These are phyloP conservation scores for Rhagium mordax DNA, from an alignment of 2,888 invertebrate genomes.

Conservation along the genomic window DNA sequence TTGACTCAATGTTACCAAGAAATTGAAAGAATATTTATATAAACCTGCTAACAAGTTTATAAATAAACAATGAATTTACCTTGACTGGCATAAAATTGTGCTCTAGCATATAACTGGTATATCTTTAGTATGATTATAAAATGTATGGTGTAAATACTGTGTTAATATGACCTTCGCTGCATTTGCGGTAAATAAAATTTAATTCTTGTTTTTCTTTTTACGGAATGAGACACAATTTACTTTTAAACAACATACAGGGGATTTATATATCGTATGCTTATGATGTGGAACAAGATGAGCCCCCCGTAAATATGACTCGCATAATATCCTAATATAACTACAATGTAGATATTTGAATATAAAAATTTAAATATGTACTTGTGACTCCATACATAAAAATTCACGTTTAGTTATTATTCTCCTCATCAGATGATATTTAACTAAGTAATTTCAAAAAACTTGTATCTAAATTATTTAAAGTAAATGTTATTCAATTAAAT, in stretches of 20 bases:
- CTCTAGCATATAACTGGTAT: background rate
- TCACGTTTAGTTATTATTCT: no score
- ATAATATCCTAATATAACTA: no score
- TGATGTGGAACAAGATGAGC: background rate
- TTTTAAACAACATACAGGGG: background rate
- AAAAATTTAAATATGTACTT: no score
- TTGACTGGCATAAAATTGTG: slow-evolving; percentile 10
- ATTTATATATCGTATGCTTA: background rate
- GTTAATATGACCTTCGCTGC: background rate
- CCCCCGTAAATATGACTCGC: no score
- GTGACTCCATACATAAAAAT: no score
- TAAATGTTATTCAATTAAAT: no score
- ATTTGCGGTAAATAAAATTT: background rate
- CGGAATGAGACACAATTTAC: background rate
- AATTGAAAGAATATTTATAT: slow-evolving; percentile 14
- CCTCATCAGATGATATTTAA: no score
- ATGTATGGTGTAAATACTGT: background rate
- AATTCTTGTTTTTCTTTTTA: background rate
- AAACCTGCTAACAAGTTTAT: background rate
- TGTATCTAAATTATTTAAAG: no score
- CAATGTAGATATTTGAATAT: no score
- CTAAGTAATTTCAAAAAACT: no score
- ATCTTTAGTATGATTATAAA: background rate
- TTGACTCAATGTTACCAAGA: slow-evolving; percentile 9
- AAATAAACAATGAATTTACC: slow-evolving; percentile 21